Evolutionary conservation across 2,888 invertebrate species (phyloP).

Genomic region (Meganola albula): DNA sequence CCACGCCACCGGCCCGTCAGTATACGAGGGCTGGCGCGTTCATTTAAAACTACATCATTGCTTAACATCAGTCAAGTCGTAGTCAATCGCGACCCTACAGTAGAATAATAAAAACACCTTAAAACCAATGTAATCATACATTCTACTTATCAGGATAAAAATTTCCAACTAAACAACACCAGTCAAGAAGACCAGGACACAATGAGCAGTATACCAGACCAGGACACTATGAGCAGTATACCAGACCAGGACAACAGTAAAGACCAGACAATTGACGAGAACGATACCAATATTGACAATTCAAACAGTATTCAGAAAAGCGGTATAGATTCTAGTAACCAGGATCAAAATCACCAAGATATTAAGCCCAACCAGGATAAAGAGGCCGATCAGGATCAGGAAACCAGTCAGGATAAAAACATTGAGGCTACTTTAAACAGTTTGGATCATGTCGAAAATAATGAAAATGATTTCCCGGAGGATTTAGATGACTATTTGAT

Average conservation of each 20-base stretch:
- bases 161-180: not conserved
- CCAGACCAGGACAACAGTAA: slow-evolving; percentile 2
- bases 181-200: slow-evolving; percentile 6
- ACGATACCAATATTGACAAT: too few species aligned
- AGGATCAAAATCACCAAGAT: too few species aligned
- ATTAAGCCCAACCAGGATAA: not conserved
- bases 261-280: slow-evolving; percentile 3
- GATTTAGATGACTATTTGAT: slow-evolving; percentile 42
- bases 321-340: too few species aligned
- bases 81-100: too few species aligned
- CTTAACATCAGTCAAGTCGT: too few species aligned
- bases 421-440: slow-evolving; percentile 51
- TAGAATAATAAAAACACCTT: too few species aligned
- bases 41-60: too few species aligned
- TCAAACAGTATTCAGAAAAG: too few species aligned
- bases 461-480: slow-evolving; percentile 27
- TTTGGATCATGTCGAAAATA: slow-evolving; percentile 32
- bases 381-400: not conserved
- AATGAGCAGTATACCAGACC: not conserved
- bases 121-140: not conserved
- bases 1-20: too few species aligned
- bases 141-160: slow-evolving; percentile 17
- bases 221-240: slow-evolving; percentile 2
- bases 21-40: too few species aligned
- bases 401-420: slow-evolving; percentile 23